phyloP scores from a whole-genome alignment of 1,140 invertebrate genomes.

The Tetragonula clypearis region DNA sequence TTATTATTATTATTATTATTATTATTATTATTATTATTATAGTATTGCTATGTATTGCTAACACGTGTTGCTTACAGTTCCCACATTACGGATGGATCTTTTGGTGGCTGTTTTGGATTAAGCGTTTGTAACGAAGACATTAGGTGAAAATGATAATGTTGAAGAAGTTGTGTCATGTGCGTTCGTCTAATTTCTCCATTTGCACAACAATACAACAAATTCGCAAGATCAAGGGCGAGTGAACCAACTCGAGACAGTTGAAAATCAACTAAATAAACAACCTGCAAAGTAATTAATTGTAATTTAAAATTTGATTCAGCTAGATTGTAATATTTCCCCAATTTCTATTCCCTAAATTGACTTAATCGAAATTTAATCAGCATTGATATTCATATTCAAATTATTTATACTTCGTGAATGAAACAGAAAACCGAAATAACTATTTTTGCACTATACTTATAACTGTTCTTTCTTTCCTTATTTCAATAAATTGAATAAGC shows the following conservation, averaged over 20 bases:
- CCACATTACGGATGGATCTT: conserved; percentile 80
- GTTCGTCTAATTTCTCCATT: conserved; percentile 83
- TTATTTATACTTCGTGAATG: background rate
- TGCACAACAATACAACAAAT: conserved; percentile 86
- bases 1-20: no score
- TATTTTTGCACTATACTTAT: conserved; percentile 36
- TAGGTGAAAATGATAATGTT: conserved; percentile 83
- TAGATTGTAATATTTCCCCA: conserved; percentile 5
- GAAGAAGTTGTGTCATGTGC: conserved; percentile 83
- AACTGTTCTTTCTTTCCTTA: background rate
- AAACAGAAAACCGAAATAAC: conserved; percentile 31
- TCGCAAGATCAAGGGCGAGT: conserved; percentile 86
- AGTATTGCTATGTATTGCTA: no score
- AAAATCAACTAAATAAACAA: conserved; percentile 86
- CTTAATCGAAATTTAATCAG: background rate
- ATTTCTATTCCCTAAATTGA: conserved; percentile 9
- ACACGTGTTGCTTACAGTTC: conserved; percentile 82
- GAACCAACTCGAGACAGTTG: conserved; percentile 87
- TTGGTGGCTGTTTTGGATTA: conserved; percentile 78
- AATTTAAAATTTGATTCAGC: conserved; percentile 13
- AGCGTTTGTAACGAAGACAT: conserved; percentile 81
- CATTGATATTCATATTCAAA: conserved; percentile 9
- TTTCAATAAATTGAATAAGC: conserved; percentile 10
- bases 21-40: no score
- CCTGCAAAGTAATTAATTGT: conserved; percentile 77